Percentiles rank a stretch among this genome's conserved stretches.
These are phyloP conservation scores for Ypsolopha scabrella DNA, from an alignment of 2,888 invertebrate genomes.

Conservation along the genomic window DNA sequence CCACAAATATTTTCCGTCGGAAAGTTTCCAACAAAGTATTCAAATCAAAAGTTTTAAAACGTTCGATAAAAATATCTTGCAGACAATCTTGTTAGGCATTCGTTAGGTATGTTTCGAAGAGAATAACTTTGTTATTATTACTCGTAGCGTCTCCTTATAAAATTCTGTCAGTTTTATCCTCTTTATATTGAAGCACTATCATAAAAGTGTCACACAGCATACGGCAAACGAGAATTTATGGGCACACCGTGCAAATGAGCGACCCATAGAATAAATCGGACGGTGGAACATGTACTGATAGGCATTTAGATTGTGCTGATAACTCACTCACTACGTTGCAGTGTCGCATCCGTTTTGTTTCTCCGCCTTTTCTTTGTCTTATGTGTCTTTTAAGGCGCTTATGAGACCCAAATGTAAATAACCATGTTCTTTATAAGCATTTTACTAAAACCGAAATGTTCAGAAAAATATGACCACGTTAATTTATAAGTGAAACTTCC, in stretches of 20 bases:
- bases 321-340: slow-evolving; percentile 33
- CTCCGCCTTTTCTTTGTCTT: neutral
- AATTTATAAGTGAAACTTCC: too few species aligned
- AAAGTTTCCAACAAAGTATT: too few species aligned
- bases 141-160: slow-evolving; percentile 12
- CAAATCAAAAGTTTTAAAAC: too few species aligned
- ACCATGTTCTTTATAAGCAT: too few species aligned
- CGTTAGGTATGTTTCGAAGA: neutral
- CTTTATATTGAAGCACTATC: slow-evolving; percentile 42
- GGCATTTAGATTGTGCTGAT: slow-evolving; percentile 47
- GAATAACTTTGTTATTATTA: slow-evolving; percentile 11
- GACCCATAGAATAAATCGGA: slow-evolving; percentile 46
- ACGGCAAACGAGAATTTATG: slow-evolving; percentile 63
- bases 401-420: too few species aligned
- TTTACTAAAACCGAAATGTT: too few species aligned
- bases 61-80: too few species aligned
- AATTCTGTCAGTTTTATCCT: slow-evolving; percentile 25
- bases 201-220: slow-evolving; percentile 60
- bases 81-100: too few species aligned
- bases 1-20: too few species aligned
- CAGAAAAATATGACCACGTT: too few species aligned
- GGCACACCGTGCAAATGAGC: slow-evolving; percentile 56
- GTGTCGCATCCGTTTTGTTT: slow-evolving; percentile 14
- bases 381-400: too few species aligned
- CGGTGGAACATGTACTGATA: slow-evolving; percentile 24